Evolutionary conservation across 2,797 vertebrate species (phyloP).

Genomic region (Girardinus metallicus): DNA sequence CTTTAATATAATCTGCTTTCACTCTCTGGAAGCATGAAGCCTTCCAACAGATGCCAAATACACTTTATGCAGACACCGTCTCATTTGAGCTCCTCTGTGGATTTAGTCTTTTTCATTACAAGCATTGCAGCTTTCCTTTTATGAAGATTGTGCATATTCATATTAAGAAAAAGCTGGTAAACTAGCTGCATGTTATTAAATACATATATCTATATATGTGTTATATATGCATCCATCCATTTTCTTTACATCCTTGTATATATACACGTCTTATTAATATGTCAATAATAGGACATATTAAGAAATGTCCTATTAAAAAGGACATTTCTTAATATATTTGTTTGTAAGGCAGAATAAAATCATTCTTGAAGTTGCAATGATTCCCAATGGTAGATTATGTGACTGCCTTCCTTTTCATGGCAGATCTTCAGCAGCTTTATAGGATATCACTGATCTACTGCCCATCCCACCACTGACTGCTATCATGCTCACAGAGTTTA

Average conservation of each 20-base stretch:
- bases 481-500: slow-evolving; percentile 8
- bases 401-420: slow-evolving; percentile 18
- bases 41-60: slow-evolving; percentile 82
- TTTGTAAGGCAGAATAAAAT: not conserved
- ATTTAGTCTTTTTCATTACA: slow-evolving; percentile 69
- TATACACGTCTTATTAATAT: not conserved
- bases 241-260: no score
- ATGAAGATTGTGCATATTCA: slow-evolving; percentile 70
- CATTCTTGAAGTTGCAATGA: not conserved
- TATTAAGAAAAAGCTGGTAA: slow-evolving; percentile 77
- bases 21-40: slow-evolving; percentile 85
- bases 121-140: slow-evolving; percentile 66
- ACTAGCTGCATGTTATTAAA: slow-evolving; percentile 57
- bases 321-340: not conserved
- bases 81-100: slow-evolving; percentile 47
- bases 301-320: not conserved
- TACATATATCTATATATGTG: not conserved
- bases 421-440: slow-evolving; percentile 55
- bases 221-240: no score
- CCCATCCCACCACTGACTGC: not conserved
- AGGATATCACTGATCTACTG: slow-evolving; percentile 53
- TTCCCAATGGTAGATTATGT: slow-evolving; percentile 26
- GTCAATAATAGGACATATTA: no score
- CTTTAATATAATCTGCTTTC: slow-evolving; percentile 94
- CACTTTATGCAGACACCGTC: slow-evolving; percentile 63